Percentiles rank a stretch among this genome's conserved stretches.
Conservation (phyloP, 2,113 vertebrate genomes). For the Tamias sibiricus region DNA sequence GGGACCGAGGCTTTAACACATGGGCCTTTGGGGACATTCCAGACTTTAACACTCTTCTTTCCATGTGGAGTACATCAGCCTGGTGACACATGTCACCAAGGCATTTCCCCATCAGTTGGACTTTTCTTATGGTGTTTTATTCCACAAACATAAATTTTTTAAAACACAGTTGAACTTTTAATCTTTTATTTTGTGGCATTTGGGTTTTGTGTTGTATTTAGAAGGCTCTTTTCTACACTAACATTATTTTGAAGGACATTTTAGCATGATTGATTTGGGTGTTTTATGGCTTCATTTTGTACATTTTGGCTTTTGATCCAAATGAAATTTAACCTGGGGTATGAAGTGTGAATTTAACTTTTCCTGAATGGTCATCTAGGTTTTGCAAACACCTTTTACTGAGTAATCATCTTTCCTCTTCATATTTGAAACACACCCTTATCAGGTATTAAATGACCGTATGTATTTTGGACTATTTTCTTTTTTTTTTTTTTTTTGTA, state of each 20-base stretch:
- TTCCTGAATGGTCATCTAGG: neutral
- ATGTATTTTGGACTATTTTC: neutral
- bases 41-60: neutral
- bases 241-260: neutral
- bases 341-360: conserved; percentile 41
- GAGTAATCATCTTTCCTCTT: neutral
- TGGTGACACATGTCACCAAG: neutral
- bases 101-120: neutral
- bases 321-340: conserved; percentile 30
- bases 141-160: neutral
- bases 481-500: too few relatives aligned
- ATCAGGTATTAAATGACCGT: neutral
- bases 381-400: neutral
- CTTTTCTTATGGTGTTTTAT: neutral
- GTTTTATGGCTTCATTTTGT: neutral
- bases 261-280: neutral
- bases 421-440: conserved; percentile 4
- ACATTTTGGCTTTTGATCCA: conserved; percentile 31
- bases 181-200: conserved; percentile 23
- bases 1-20: neutral
- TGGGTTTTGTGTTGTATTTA: conserved; percentile 1
- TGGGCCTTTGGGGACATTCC: neutral
- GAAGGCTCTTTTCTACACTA: neutral
- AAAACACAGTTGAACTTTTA: neutral
- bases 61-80: neutral